Evolutionary conservation across 1,140 invertebrate species (phyloP).

Genomic region (Anastrepha obliqua): DNA sequence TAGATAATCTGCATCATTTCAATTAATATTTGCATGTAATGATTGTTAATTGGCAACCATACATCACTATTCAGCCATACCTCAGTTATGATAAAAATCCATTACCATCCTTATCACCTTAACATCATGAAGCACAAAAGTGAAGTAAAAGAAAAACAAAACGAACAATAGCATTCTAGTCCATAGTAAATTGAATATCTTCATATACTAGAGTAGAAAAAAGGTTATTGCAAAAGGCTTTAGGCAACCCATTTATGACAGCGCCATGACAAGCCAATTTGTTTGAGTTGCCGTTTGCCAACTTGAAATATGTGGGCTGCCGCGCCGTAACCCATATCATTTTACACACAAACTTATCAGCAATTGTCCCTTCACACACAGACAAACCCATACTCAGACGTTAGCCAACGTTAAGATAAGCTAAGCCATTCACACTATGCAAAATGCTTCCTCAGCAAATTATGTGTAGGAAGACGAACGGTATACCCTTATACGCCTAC

Average conservation of each 20-base stretch:
- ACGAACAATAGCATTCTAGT: neutral
- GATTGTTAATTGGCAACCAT: too few species aligned
- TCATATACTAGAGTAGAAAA: neutral
- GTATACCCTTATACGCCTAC: neutral
- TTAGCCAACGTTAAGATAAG: neutral
- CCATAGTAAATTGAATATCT: neutral
- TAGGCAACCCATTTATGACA: slow-evolving; percentile 23
- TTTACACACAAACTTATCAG: neutral
- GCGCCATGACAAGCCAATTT: slow-evolving; percentile 18
- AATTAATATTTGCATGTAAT: too few species aligned
- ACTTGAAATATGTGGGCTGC: slow-evolving; percentile 1
- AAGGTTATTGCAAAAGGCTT: neutral
- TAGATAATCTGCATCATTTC: too few species aligned
- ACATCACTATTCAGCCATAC: too few species aligned
- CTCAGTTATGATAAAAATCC: too few species aligned
- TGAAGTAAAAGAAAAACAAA: neutral
- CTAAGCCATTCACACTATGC: neutral
- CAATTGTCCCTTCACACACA: neutral
- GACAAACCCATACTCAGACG: neutral
- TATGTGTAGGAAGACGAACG: neutral
- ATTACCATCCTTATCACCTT: neutral
- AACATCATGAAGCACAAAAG: neutral
- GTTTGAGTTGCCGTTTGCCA: slow-evolving; percentile 25
- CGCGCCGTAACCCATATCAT: slow-evolving; percentile 1
- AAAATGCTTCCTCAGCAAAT: neutral